A percentile compares a stretch with the other conserved stretches of the same genome.
Conservation (phyloP, 2,113 vertebrate species). For the Lepus europaeus region DNA sequence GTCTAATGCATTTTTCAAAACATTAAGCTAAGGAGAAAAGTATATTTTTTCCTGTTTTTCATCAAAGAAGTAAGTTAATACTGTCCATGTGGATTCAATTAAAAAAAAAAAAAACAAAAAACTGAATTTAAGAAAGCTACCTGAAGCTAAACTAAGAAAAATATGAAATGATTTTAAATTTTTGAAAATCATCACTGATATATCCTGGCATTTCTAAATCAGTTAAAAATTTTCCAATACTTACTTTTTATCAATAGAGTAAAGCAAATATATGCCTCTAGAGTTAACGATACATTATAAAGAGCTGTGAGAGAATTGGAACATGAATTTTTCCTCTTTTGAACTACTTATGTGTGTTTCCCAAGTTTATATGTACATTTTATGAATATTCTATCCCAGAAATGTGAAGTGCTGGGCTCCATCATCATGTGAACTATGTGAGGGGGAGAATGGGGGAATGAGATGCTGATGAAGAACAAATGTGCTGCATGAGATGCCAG, state of each 20-base stretch:
- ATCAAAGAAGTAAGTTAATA: constrained; percentile 56
- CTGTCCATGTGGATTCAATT: constrained; percentile 40
- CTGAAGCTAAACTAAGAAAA: constrained; percentile 58
- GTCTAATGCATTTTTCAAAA: constrained; percentile 44
- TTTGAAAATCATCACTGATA: constrained; percentile 5
- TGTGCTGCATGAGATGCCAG: not conserved
- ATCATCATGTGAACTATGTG: not conserved
- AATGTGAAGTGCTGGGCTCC: not conserved
- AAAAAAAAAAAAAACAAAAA: constrained; percentile 45
- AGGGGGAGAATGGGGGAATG: not conserved
- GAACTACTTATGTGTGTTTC: not conserved
- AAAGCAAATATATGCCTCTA: not conserved
- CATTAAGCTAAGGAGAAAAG: not conserved
- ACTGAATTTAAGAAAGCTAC: constrained; percentile 56
- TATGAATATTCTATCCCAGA: not conserved
- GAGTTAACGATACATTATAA: not conserved
- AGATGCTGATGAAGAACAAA: not conserved
- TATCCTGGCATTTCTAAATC: constrained; percentile 38
- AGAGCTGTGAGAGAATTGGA: not conserved
- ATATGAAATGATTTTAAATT: constrained; percentile 50
- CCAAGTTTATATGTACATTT: constrained; percentile 13
- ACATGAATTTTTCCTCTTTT: not conserved
- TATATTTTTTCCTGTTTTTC: not conserved
- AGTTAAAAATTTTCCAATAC: not conserved
- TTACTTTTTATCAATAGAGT: constrained; percentile 1